Evolutionary conservation across 2,113 vertebrate species (phyloP).

Genomic region (Xenotilapia longispinis): DNA sequence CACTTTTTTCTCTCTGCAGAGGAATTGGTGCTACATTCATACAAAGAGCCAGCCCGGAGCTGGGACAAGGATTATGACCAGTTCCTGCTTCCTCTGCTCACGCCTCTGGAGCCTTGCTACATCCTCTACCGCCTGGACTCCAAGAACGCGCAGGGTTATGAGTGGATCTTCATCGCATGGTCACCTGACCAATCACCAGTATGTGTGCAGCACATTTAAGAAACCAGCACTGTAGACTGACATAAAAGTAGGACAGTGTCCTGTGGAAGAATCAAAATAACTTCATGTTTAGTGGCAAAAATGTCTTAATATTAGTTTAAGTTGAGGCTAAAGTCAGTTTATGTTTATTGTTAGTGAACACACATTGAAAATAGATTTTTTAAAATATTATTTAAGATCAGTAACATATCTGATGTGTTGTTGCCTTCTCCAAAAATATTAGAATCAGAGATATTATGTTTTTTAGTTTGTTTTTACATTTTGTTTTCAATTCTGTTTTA

Average conservation of each 20-base stretch:
- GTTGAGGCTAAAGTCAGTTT: background rate
- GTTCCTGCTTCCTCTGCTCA: constrained; percentile 85
- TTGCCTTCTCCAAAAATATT: background rate
- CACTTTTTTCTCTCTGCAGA: constrained; percentile 69
- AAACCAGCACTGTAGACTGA: background rate
- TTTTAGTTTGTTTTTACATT: background rate
- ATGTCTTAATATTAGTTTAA: background rate
- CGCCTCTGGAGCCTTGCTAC: constrained; percentile 86
- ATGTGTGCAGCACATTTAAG: constrained; percentile 43
- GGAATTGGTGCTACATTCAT: constrained; percentile 89
- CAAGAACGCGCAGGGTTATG: constrained; percentile 89
- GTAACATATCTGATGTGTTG: background rate
- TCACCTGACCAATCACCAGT: constrained; percentile 97
- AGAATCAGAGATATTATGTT: background rate
- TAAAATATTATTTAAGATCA: background rate
- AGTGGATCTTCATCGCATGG: constrained; percentile 98
- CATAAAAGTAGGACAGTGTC: background rate
- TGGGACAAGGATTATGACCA: constrained; percentile 93
- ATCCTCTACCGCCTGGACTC: constrained; percentile 94
- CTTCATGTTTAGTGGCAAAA: background rate
- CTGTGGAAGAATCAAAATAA: background rate
- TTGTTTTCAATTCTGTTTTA: background rate
- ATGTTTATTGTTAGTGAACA: background rate
- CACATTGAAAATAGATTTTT: background rate
- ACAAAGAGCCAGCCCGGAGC: constrained; percentile 77